Percentiles rank a stretch among this genome's conserved stretches.
These are phyloP conservation scores for Gnathonemus echidnorhynchus DNA, from an alignment of 2,113 vertebrate genomes.

Conservation along the genomic window DNA sequence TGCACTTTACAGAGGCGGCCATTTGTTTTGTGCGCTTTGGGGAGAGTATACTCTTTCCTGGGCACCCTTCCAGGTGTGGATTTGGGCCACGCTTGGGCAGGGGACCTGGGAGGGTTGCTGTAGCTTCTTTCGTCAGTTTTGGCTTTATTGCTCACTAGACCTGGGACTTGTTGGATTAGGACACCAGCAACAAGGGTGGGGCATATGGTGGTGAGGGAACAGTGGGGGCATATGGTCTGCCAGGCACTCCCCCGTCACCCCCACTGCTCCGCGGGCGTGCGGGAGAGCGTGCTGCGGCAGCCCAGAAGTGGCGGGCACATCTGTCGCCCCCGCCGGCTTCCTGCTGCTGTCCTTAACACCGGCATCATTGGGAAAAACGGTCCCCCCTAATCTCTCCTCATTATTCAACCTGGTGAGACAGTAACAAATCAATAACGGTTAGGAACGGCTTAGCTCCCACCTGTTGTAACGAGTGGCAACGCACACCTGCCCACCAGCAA, in stretches of 20 bases:
- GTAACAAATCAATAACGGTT: slow-evolving; percentile 44
- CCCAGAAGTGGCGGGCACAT: slow-evolving; percentile 32
- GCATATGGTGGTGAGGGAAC: not conserved
- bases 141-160: slow-evolving; percentile 16
- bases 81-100: not conserved
- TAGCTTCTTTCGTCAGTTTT: slow-evolving; percentile 19
- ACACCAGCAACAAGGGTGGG: not conserved
- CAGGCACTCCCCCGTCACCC: not conserved
- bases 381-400: slow-evolving; percentile 38
- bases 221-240: slow-evolving; percentile 5
- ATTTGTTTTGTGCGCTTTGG: not conserved
- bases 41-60: slow-evolving; percentile 3
- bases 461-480: slow-evolving; percentile 29
- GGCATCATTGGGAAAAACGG: slow-evolving; percentile 42
- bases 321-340: slow-evolving; percentile 38
- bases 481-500: slow-evolving; percentile 27
- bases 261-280: not conserved
- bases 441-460: slow-evolving; percentile 34
- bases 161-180: slow-evolving; percentile 27
- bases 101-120: not conserved
- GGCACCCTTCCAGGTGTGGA: slow-evolving; percentile 21
- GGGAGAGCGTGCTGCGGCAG: slow-evolving; percentile 11
- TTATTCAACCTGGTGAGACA: slow-evolving; percentile 41
- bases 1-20: slow-evolving; percentile 4
- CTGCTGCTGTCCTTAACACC: slow-evolving; percentile 41